phyloP scores from a whole-genome alignment of 2,888 invertebrate genomes.

The Chydorus sphaericus region DNA sequence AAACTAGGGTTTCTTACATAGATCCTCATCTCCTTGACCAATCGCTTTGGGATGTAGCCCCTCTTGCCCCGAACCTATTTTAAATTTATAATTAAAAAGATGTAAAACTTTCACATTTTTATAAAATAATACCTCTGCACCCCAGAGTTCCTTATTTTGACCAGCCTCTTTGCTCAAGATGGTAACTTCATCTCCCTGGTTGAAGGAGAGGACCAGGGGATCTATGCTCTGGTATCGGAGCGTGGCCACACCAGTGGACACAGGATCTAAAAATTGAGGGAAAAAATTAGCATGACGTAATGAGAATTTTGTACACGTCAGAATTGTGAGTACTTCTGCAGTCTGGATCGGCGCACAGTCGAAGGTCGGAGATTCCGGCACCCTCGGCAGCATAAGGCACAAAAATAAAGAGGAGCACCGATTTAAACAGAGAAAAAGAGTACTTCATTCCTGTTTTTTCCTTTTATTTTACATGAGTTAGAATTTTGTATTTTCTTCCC shows the following conservation, averaged over 20 bases:
- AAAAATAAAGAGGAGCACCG: conserved; percentile 1
- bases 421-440: conserved; percentile 1
- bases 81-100: conserved; percentile 15
- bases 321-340: conserved; percentile 31
- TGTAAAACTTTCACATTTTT: not conserved
- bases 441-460: too few species aligned
- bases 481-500: not conserved
- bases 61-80: conserved; percentile 42
- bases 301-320: not conserved
- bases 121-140: conserved; percentile 38
- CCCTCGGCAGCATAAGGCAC: conserved; percentile 13
- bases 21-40: conserved; percentile 45
- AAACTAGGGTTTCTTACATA: conserved; percentile 29
- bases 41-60: conserved; percentile 46
- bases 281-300: too few species aligned
- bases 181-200: conserved; percentile 38
- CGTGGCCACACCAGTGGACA: conserved; percentile 46
- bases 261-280: conserved; percentile 40
- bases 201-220: conserved; percentile 44
- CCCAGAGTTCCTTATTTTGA: conserved; percentile 45
- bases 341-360: conserved; percentile 51
- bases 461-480: conserved; percentile 2
- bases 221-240: conserved; percentile 41
- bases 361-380: conserved; percentile 42
- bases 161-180: conserved; percentile 59